Evolutionary conservation across 2,113 vertebrate species (phyloP), one percentile per base, ranked within the genome.

Genomic region (Charina bottae): DNA sequence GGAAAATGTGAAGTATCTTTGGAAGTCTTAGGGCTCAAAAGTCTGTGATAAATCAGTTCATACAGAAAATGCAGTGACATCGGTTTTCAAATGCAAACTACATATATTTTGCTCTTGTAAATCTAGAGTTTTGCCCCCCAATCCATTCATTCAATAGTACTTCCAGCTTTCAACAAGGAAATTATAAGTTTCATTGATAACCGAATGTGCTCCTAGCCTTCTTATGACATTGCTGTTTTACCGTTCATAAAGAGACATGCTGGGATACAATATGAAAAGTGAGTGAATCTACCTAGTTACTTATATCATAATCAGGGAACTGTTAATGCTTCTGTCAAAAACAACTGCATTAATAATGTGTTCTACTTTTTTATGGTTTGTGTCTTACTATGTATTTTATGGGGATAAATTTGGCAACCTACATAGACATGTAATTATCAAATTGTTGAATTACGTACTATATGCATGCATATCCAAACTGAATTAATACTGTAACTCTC

Each of bases 401-500:
- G 23, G 7, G 17, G 2, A 24, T 37, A 7, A 0, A 1, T 87
- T 90, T 92, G 87, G 0, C 17, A 53, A 12, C 83, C 91, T 2
- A 42, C 68, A 17, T 6, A 92, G 19, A 26, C 33, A 72, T 86
- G 53, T 92, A 90, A 9, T 92, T 92, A 93, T 95, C 78, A 64
- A 91, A 90, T 93, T 96, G 59, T 28, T 91, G 91, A 53, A 91
- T 68, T 92, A 11, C 24, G 28, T 90, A 56, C 15, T 55, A 93
- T 62, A 55, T 1, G 1, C 68, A 49, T 93, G n/a, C 94, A 92
- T 96, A 95, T 95, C 92, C 87, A 94, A 0, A 78, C 42, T 93
- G 46, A 89, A 89, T 64, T 49, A 91, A 86, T 88, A 88, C 19
- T 24, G 93, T 72, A 86, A 54, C 62, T 83, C 92, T 2, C 85